A percentile compares a stretch with the other conserved stretches of the same genome.
phyloP scores from a whole-genome alignment of 2,888 invertebrate genomes.

The Torymus tubicola region DNA sequence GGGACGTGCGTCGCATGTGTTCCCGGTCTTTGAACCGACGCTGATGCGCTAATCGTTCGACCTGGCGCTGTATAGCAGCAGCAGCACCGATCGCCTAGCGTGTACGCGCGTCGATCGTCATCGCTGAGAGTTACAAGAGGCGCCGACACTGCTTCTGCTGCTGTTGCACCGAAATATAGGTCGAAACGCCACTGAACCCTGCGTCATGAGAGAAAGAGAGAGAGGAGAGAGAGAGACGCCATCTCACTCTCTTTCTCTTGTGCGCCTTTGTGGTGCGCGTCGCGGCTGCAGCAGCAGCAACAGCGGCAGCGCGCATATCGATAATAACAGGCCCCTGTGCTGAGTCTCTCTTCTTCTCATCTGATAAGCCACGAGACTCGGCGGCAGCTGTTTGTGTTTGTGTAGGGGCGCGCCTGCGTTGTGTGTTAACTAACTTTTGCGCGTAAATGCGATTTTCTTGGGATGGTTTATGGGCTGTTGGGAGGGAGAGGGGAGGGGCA shows the following conservation, averaged over 20 bases:
- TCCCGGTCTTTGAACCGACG: too few species aligned
- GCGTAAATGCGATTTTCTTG: not conserved
- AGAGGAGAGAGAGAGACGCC: too few species aligned
- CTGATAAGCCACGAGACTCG: conserved; percentile 13
- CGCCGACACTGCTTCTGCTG: too few species aligned
- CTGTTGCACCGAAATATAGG: conserved; percentile 23
- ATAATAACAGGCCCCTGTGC: conserved; percentile 11
- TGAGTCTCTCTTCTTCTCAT: not conserved
- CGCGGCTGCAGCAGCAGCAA: not conserved
- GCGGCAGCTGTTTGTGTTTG: not conserved
- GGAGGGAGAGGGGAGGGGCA: too few species aligned
- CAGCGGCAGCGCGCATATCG: conserved; percentile 36
- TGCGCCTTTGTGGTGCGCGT: conserved; percentile 1
- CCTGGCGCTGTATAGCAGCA: too few species aligned
- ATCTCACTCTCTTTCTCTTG: not conserved
- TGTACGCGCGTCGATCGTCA: too few species aligned
- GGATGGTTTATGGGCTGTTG: too few species aligned
- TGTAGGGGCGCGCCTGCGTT: not conserved
- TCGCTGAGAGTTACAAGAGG: too few species aligned
- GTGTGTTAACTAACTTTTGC: conserved; percentile 8
- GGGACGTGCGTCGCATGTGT: too few species aligned
- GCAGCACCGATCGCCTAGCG: too few species aligned
- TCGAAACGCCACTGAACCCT: conserved; percentile 46
- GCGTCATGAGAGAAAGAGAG: too few species aligned
- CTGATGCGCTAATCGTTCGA: too few species aligned